phyloP scores from a whole-genome alignment of 2,113 vertebrate species.

The Diphyllodes magnificus region DNA sequence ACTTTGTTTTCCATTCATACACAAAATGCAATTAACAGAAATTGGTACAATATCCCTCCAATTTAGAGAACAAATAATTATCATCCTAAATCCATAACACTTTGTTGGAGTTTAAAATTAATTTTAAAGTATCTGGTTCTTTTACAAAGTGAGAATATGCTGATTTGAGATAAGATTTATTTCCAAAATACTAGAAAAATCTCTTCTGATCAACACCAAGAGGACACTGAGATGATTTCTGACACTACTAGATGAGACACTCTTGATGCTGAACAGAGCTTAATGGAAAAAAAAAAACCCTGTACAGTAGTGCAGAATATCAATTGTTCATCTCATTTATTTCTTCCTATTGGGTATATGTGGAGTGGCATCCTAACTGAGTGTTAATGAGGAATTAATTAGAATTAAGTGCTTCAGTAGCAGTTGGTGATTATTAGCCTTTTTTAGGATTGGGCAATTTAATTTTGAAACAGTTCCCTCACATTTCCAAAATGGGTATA shows the following conservation, averaged over 20 bases:
- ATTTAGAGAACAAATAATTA: background rate
- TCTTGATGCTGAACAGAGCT: background rate
- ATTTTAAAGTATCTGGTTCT: background rate
- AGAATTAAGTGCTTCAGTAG: slow-evolving; percentile 39
- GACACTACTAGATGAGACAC: background rate
- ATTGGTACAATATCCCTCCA: background rate
- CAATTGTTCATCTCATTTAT: slow-evolving; percentile 32
- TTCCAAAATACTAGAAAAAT: background rate
- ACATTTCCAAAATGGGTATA: background rate
- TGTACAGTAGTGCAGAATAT: background rate
- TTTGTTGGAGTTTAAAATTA: background rate
- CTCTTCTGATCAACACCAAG: background rate
- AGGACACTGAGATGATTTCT: background rate
- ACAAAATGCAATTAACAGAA: background rate
- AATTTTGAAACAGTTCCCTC: background rate
- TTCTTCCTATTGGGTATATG: slow-evolving; percentile 40
- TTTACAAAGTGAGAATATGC: background rate
- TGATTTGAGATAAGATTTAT: background rate
- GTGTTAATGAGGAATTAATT: slow-evolving; percentile 55
- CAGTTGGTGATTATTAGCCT: slow-evolving; percentile 32
- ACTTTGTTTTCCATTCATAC: background rate
- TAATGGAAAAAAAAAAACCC: background rate
- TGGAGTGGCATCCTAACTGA: slow-evolving; percentile 27
- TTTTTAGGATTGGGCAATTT: slow-evolving; percentile 22
- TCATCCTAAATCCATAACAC: background rate